phyloP scores from a whole-genome alignment of 1,140 invertebrate species.

The Panagrolaimus sp. region DNA sequence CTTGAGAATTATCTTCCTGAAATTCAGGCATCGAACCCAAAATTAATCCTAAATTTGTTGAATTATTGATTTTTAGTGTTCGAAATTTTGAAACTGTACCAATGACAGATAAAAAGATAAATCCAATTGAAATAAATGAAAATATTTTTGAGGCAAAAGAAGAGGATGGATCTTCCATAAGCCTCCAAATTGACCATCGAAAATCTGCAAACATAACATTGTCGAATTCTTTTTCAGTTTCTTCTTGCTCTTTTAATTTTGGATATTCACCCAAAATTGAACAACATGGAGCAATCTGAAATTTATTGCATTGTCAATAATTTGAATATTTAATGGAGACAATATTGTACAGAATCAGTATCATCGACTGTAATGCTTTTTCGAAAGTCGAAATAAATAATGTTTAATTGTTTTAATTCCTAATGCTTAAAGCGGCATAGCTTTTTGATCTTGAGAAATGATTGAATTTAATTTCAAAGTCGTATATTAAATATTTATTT shows the following conservation, averaged over 20 bases:
- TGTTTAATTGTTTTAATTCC: no score
- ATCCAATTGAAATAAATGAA: conserved; percentile 49
- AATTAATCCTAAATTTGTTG: conserved; percentile 38
- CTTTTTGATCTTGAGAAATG: no score
- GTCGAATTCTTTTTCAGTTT: conserved; percentile 46
- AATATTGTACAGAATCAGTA: no score
- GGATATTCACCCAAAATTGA: conserved; percentile 31
- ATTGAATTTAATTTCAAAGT: no score
- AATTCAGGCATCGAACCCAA: conserved; percentile 59
- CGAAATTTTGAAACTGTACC: conserved; percentile 24
- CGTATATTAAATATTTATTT: no score
- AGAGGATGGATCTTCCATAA: conserved; percentile 54
- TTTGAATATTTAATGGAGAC: no score
- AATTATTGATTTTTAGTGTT: no score
- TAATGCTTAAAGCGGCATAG: no score
- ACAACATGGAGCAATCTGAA: conserved; percentile 50
- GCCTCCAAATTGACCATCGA: conserved; percentile 47
- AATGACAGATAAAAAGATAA: conserved; percentile 53
- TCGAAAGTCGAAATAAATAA: no score
- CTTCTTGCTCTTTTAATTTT: conserved; percentile 31
- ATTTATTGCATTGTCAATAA: conserved; percentile 13
- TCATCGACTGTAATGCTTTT: no score
- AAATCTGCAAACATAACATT: conserved; percentile 32
- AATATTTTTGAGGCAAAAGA: conserved; percentile 49
- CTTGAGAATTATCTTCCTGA: conserved; percentile 50